Base-by-base conservation (phyloP, 2,113 vertebrate genomes). In the Phalacrocorax aristotelis region DNA sequence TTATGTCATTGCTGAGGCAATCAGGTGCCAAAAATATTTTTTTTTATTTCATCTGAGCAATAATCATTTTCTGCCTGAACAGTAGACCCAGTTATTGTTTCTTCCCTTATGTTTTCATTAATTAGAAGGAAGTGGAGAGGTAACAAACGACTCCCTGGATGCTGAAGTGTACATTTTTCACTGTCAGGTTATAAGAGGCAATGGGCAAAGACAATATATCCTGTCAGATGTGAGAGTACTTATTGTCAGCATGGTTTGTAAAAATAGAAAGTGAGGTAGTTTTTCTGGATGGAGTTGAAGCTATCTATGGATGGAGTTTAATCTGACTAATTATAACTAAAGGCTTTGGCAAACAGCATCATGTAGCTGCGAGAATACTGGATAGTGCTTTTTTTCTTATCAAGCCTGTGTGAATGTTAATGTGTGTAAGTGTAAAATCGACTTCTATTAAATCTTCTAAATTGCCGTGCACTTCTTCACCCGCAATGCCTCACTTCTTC, bases 361-460 rank as follows among this genome's bases (percentile, higher is more conserved):
- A 10, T 93, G 94, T 86, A 89, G 95, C 92, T 82, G 90, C 0
- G 29, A 94, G 95, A 91, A 91, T 20, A 90, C 82, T 68, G 92
- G 95, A 66, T 83, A 54, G 84, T 36, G 85, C 49, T 42, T 87
- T 93, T 93, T 72, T 26, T 27, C 85, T 71, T 81, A 91, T 78
- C 87, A 89, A 93, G 91, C 22, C 91, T 4, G 0, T 89, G 94
- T 66, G 97, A 97, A 98, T 96, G 96, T 89, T 97, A 98, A 98
- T 97, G 95, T 85, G 82, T 93, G 93, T 80, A 93, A 97, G 96
- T 93, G 94, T 96, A 94, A 84, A 96, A 95, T 96, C 80, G 95
- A 97, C 97, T 97, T 94, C 95, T 95, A 91, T 97, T 98, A 97
- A 97, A 98, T 98, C 96, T 98, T 97, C 76, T 82, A 62, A 97